Evolutionary conservation across 2,888 invertebrate genomes (phyloP), one percentile per base, ranked within the genome.

Genomic region (Eilema sororculum): DNA sequence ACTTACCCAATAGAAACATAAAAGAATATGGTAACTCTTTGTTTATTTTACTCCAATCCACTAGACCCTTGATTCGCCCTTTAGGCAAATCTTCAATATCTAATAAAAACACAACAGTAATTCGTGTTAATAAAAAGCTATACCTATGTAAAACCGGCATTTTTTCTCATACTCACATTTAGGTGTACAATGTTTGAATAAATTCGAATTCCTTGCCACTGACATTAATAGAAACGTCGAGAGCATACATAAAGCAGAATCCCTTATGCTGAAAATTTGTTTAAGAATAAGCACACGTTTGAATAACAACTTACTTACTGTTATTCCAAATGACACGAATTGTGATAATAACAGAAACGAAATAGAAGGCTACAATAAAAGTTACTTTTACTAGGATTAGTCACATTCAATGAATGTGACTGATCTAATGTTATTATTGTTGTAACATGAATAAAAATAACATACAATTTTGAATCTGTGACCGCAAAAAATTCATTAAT

Each of bases 1-100:
- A 41, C 82, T 63, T 73, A 93, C 93, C 93, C 25, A 93, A 82
- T 37, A 94, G 81, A 76, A 93, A 93, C 78, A 86, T 88, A 67
- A 93, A 94, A 65, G 90, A 89, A 74, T 82, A 94, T 0, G 94
- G 91, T 84, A 94, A 76, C 3, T 56, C 25, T 3, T 68, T 59
- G 67, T 91, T 89, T 67, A 90, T 68, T 56, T 16, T 56, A 4
- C 56, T 77, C 91, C 91, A 93, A 60, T 83, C 76, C 12, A 94
- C 77, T 0, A 93, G 89, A 12, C 91, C 83, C 0, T 20, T 4
- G 0, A 90, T 56, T 9, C 75, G 76, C n/a, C 62, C 30, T 37
- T 89, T 89, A 3, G 93, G 90, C 16, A 93, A 64, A 0, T 91
- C 86, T 72, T 91, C 89, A 5, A 78, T n/a, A 76, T 64, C 93